Percentiles rank a stretch among this genome's conserved stretches.
Conservation (phyloP, 2,888 invertebrate species). For the Polietes domitor region DNA sequence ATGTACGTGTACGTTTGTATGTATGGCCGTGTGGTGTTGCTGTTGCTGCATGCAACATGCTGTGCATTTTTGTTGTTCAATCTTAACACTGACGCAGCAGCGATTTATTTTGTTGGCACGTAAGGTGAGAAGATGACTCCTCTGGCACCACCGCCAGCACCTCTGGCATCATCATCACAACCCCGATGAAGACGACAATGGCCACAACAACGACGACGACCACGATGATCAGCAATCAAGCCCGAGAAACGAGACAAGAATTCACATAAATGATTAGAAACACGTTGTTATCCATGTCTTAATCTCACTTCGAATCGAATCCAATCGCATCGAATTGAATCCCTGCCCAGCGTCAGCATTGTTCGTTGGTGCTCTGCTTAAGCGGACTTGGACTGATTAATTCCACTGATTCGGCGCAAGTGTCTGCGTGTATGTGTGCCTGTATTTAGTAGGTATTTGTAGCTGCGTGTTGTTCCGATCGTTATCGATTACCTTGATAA, state of each 20-base stretch:
- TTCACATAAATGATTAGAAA: slow-evolving; percentile 62
- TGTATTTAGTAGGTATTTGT: slow-evolving; percentile 9
- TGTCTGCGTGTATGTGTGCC: neutral
- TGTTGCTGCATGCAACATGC: slow-evolving; percentile 67
- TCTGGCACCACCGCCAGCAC: slow-evolving; percentile 57
- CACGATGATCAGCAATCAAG: slow-evolving; percentile 5
- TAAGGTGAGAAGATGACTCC: slow-evolving; percentile 77
- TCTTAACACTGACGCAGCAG: slow-evolving; percentile 62
- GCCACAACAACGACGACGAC: neutral
- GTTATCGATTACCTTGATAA: slow-evolving; percentile 30
- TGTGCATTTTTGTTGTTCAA: slow-evolving; percentile 61
- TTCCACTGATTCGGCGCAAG: slow-evolving; percentile 1
- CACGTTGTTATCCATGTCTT: slow-evolving; percentile 61
- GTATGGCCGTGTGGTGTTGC: slow-evolving; percentile 33
- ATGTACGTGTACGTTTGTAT: too few species aligned
- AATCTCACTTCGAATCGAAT: slow-evolving; percentile 32
- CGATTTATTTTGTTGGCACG: slow-evolving; percentile 76
- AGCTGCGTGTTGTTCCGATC: slow-evolving; percentile 12
- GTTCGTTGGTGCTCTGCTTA: neutral
- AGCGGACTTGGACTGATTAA: slow-evolving; percentile 33
- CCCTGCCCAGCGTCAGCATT: neutral
- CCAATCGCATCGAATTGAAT: neutral
- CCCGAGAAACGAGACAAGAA: slow-evolving; percentile 18
- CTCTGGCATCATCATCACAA: slow-evolving; percentile 18
- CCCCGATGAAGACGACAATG: neutral